Conservation (phyloP, 2,113 vertebrate species). For the Mustela lutreola region DNA sequence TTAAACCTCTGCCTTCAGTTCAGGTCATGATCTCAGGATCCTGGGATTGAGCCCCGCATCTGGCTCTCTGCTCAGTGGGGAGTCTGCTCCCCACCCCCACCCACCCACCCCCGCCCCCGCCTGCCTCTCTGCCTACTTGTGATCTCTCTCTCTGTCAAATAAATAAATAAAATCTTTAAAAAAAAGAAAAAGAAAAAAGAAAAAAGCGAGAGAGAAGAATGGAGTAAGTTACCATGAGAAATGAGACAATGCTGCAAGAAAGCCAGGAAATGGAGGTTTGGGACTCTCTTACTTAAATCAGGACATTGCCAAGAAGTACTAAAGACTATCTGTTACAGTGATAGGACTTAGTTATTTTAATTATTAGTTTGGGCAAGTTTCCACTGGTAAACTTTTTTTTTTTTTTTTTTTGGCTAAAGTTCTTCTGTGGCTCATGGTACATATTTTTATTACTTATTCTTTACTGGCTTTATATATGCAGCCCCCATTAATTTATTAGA, state of each 20-base stretch:
- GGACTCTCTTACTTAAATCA: not conserved
- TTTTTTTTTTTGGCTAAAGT: not conserved
- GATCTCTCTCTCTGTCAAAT: no score
- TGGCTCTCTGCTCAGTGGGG: no score
- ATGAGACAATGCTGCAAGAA: not conserved
- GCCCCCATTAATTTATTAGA: conserved; percentile 40
- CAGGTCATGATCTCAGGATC: no score
- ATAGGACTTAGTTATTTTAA: conserved; percentile 3
- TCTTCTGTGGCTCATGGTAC: not conserved
- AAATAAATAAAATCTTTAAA: no score
- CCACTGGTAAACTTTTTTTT: not conserved
- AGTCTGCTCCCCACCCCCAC: no score
- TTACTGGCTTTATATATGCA: conserved; percentile 4
- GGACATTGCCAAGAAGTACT: not conserved
- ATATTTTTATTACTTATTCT: conserved; percentile 59
- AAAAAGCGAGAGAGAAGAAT: not conserved
- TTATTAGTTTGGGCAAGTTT: conserved; percentile 37
- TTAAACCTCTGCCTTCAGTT: no score
- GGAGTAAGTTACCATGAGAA: not conserved
- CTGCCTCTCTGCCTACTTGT: no score
- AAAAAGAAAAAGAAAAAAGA: not conserved
- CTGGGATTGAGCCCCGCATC: no score
- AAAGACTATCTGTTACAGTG: not conserved
- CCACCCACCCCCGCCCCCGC: no score
- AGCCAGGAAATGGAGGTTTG: not conserved